Base-by-base conservation (phyloP, 2,113 vertebrate species). In the Hassar affinis region DNA sequence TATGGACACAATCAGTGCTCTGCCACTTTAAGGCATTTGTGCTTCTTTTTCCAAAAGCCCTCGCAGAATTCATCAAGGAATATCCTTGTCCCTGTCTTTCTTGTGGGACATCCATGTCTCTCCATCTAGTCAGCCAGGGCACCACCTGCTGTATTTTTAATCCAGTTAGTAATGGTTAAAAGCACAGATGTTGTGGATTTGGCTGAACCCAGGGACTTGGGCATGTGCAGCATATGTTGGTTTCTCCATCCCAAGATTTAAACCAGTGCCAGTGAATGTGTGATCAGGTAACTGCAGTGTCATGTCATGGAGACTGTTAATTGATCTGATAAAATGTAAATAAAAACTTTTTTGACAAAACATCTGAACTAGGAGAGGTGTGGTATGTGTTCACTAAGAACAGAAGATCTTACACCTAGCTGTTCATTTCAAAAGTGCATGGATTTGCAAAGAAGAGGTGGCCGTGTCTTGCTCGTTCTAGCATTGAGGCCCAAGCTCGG, bases 261-360 rank as follows among this genome's bases (percentile, higher is more conserved):
- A 25, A 52, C 20, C 15, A 61, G 45, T 81, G 30, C 80, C 74
- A 25, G 30, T 57, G 68, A 68, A n/a, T 51, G 74, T 82, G 84
- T 85, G 79, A 66, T 57, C 33, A 78, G 72, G 62, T 57, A 38
- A 77, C 49, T n/a, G 35, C 45, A 59, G 81, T 80, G 45, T 76
- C 71, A 76, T 83, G 35, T 78, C 61, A 69, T 52, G 47, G 9
- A 75, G 71, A 75, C 38, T 47, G 68, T 61, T 69, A 68, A 80
- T 71, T 74, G 18, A 79, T 71, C 51, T 79, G 33, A 75, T n/a
- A n/a, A n/a, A n/a, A n/a, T 87, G 84, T 87, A 87, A 87, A 87
- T 85, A 85, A 85, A 85, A 69, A 15, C 12, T 62, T 80, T 74
- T 85, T 85, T 83, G 81, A 77, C 30, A 78, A 66, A 72, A 69